Conservation (phyloP, 1,140 invertebrate genomes). For the Paraescarpia echinospica region DNA sequence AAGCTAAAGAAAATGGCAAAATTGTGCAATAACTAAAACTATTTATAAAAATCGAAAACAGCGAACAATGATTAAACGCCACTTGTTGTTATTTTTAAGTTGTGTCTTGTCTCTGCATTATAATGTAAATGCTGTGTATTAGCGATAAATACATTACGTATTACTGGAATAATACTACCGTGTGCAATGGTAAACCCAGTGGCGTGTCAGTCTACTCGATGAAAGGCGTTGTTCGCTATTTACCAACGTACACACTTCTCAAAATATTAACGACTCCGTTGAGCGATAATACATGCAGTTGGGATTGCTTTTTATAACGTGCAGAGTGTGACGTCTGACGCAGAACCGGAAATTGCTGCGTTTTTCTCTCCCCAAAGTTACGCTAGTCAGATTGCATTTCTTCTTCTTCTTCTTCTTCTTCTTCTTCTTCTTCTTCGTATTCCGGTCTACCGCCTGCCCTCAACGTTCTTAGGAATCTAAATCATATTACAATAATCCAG, state of each 20-base stretch:
- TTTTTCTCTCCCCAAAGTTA: neutral
- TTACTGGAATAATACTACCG: neutral
- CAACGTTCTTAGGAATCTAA: too few relatives aligned
- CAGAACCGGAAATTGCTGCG: neutral
- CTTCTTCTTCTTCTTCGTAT: too few relatives aligned
- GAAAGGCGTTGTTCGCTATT: neutral
- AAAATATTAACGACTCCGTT: neutral
- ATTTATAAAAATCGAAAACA: neutral
- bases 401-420: too few relatives aligned
- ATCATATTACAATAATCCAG: too few relatives aligned
- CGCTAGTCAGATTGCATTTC: too few relatives aligned
- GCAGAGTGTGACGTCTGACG: neutral
- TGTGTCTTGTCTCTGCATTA: neutral
- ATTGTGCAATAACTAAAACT: neutral
- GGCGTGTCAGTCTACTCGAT: neutral
- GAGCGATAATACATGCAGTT: neutral
- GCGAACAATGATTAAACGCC: neutral
- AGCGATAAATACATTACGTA: slow-evolving; percentile 1
- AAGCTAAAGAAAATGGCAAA: neutral
- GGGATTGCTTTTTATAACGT: neutral
- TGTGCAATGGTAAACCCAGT: neutral
- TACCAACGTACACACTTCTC: neutral
- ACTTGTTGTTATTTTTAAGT: neutral
- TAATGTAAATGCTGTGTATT: neutral
- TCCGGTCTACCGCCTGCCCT: too few relatives aligned